phyloP scores from a whole-genome alignment of 1,140 invertebrate species.

The Drosophila gunungcola region DNA sequence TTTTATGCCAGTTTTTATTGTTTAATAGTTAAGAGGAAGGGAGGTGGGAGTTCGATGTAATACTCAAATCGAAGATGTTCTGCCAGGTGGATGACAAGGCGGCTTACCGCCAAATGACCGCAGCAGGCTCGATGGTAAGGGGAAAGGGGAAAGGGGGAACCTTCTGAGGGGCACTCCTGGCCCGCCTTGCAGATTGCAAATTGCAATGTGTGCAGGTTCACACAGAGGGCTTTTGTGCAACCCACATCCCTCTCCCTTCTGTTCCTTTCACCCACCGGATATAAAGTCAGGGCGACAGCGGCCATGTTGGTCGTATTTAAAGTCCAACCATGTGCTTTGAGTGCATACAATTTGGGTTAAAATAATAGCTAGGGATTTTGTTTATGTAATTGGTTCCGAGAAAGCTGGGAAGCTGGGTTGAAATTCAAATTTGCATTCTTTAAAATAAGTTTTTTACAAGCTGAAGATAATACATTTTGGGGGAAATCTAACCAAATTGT shows the following conservation, averaged over 20 bases:
- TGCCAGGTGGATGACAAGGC: constrained; percentile 65
- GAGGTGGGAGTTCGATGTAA: constrained; percentile 24
- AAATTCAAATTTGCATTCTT: no score
- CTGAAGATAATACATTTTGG: no score
- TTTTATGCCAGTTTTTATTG: constrained; percentile 66
- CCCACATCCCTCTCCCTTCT: constrained; percentile 2
- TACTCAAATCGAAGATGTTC: constrained; percentile 72
- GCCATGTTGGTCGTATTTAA: constrained; percentile 76
- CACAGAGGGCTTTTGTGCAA: constrained; percentile 49
- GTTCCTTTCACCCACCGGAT: constrained; percentile 44
- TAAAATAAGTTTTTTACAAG: no score
- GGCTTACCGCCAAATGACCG: constrained; percentile 79
- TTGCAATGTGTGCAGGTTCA: constrained; percentile 76
- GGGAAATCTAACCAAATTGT: no score
- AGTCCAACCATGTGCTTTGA: constrained; percentile 28
- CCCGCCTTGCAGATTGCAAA: constrained; percentile 56
- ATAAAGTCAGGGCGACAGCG: constrained; percentile 72
- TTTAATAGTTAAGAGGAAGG: constrained; percentile 34
- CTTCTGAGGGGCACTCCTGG: not conserved
- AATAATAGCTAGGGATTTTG: constrained; percentile 7
- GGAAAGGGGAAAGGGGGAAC: not conserved
- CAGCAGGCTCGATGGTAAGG: constrained; percentile 28
- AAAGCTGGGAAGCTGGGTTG: no score
- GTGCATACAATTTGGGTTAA: constrained; percentile 16
- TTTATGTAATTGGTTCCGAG: not conserved